Evolutionary conservation across 1,140 invertebrate genomes (phyloP).

Genomic region (Cotesia chilonis): DNA sequence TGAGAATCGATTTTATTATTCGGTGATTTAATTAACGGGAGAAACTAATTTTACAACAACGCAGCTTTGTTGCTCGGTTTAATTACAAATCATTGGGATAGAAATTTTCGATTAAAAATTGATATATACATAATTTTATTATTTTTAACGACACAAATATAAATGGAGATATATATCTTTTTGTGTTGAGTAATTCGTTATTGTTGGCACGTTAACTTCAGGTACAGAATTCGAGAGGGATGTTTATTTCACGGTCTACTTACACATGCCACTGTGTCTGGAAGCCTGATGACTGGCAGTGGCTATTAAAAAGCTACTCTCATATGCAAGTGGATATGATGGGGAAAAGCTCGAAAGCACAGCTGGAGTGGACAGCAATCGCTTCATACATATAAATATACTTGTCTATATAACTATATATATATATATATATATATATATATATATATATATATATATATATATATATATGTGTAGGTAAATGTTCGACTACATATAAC

Average conservation of each 20-base stretch:
- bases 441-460: not conserved
- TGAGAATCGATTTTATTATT: too few relatives aligned
- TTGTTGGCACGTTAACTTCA: constrained; percentile 9
- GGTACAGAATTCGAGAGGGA: not conserved
- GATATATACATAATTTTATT: too few relatives aligned
- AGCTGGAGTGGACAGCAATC: constrained; percentile 12
- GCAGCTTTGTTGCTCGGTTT: too few relatives aligned
- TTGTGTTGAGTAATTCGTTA: not conserved
- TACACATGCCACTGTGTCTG: constrained; percentile 13
- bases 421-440: not conserved
- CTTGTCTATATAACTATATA: too few relatives aligned
- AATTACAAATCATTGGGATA: too few relatives aligned
- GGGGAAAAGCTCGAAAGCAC: constrained; percentile 7
- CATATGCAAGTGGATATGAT: constrained; percentile 10
- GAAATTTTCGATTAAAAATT: too few relatives aligned
- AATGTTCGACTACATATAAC: not conserved
- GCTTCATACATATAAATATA: too few relatives aligned
- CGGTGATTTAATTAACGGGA: too few relatives aligned
- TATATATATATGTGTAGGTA: not conserved
- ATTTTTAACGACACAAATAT: not conserved
- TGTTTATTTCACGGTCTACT: constrained; percentile 19
- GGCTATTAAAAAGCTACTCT: constrained; percentile 14
- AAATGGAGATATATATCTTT: not conserved
- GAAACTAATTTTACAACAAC: too few relatives aligned
- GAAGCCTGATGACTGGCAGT: constrained; percentile 13